Conservation (phyloP, 92 coral and sea anemone species). For the Ricordea florida region DNA sequence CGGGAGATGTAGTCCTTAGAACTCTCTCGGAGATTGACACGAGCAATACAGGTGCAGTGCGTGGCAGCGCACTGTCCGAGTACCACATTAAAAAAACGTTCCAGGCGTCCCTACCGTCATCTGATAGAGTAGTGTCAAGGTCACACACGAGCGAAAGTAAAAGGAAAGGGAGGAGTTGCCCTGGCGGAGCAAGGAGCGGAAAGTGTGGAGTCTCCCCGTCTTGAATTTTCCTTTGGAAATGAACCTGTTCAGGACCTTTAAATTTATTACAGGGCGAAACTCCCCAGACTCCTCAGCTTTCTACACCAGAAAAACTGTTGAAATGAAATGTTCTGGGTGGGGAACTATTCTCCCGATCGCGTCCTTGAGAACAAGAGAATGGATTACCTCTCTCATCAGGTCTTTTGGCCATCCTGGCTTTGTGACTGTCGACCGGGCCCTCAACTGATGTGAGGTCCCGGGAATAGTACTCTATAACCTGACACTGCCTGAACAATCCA, state of each 20-base stretch:
- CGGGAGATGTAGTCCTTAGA: no score
- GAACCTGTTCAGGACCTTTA: conserved; percentile 51
- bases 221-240: conserved; percentile 45
- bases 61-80: no score
- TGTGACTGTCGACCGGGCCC: conserved; percentile 38
- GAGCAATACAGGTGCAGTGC: no score
- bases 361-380: conserved; percentile 43
- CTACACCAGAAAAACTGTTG: conserved; percentile 24
- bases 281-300: conserved; percentile 19
- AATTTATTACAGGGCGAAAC: conserved; percentile 36
- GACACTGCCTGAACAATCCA: conserved; percentile 36
- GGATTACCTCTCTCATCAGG: conserved; percentile 31
- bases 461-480: conserved; percentile 51
- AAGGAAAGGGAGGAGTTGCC: conserved; percentile 51
- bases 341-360: conserved; percentile 6
- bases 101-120: no score
- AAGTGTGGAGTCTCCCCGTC: conserved; percentile 38
- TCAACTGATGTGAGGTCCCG: conserved; percentile 48
- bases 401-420: background rate
- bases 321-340: conserved; percentile 49
- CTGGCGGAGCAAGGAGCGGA: conserved; percentile 24
- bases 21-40: no score
- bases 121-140: no score
- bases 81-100: no score
- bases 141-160: no score